A percentile compares a stretch with the other conserved stretches of the same genome.
phyloP scores from a whole-genome alignment of 2,888 invertebrate genomes.

The Omphaloscelis lunosa region DNA sequence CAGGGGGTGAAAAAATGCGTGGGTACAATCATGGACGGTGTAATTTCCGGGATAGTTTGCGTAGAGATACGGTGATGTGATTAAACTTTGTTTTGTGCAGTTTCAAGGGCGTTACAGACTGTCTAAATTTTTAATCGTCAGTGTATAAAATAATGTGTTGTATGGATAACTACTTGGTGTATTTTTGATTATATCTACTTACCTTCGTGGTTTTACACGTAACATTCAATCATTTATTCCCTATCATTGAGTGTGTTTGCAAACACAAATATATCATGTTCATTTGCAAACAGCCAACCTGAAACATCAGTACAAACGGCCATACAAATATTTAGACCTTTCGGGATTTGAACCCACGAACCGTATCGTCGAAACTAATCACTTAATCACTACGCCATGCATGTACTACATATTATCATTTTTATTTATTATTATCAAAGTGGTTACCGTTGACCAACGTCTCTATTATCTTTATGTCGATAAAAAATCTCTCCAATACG shows the following conservation, averaged over 20 bases:
- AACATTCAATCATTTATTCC: too few relatives aligned
- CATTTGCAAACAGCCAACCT: too few relatives aligned
- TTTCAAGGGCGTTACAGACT: slow-evolving; percentile 8
- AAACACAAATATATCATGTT: too few relatives aligned
- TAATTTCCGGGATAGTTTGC: slow-evolving; percentile 54
- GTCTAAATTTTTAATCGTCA: background rate
- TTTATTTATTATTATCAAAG: too few relatives aligned
- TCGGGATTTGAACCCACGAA: background rate
- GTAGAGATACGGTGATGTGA: slow-evolving; percentile 28
- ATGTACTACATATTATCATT: too few relatives aligned
- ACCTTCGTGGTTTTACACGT: too few relatives aligned
- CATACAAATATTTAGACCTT: too few relatives aligned
- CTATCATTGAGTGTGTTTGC: too few relatives aligned
- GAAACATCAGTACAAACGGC: too few relatives aligned
- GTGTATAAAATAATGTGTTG: background rate
- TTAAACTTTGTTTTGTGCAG: slow-evolving; percentile 25
- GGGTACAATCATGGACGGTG: slow-evolving; percentile 32
- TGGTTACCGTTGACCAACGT: too few relatives aligned
- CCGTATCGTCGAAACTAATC: background rate
- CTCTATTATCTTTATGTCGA: background rate
- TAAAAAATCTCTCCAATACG: background rate
- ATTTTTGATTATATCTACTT: too few relatives aligned
- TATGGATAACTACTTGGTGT: too few relatives aligned
- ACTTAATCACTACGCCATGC: background rate
- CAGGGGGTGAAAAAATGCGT: slow-evolving; percentile 40